phyloP scores from a whole-genome alignment of 2,888 invertebrate species.

The Torymus texanus region DNA sequence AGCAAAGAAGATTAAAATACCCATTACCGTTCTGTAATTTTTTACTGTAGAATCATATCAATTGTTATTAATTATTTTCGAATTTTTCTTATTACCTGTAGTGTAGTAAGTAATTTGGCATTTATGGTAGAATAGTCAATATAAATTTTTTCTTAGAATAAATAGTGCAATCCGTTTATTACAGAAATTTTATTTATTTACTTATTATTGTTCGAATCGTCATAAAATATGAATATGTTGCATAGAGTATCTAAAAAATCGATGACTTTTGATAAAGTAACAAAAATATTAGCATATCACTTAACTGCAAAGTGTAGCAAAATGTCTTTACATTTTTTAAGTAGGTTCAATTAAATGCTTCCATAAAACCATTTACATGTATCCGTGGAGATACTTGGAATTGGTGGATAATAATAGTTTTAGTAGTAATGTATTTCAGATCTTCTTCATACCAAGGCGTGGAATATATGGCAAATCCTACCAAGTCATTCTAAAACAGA shows the following conservation, averaged over 20 bases:
- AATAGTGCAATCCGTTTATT: too few relatives aligned
- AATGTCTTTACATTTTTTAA: conserved; percentile 13
- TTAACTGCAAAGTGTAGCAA: neutral
- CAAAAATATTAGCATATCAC: neutral
- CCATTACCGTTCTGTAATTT: too few relatives aligned
- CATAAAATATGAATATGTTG: conserved; percentile 16
- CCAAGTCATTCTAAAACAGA: neutral
- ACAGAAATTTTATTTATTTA: neutral
- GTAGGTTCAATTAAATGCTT: conserved; percentile 6
- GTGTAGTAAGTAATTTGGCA: too few relatives aligned
- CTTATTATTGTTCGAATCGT: conserved; percentile 2
- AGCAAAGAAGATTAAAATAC: too few relatives aligned
- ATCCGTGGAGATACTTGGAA: conserved; percentile 15
- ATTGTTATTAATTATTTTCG: too few relatives aligned
- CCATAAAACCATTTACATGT: conserved; percentile 3
- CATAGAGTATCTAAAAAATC: conserved; percentile 12
- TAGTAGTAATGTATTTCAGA: neutral
- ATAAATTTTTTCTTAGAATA: too few relatives aligned
- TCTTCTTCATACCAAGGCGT: neutral
- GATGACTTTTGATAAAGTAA: neutral
- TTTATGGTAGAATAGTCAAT: too few relatives aligned
- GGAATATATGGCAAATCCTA: neutral
- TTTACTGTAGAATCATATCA: too few relatives aligned
- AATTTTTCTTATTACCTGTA: too few relatives aligned
- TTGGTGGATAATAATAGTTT: neutral